phyloP scores from a whole-genome alignment of 2,888 invertebrate species.

The Chrysodeixis includens region DNA sequence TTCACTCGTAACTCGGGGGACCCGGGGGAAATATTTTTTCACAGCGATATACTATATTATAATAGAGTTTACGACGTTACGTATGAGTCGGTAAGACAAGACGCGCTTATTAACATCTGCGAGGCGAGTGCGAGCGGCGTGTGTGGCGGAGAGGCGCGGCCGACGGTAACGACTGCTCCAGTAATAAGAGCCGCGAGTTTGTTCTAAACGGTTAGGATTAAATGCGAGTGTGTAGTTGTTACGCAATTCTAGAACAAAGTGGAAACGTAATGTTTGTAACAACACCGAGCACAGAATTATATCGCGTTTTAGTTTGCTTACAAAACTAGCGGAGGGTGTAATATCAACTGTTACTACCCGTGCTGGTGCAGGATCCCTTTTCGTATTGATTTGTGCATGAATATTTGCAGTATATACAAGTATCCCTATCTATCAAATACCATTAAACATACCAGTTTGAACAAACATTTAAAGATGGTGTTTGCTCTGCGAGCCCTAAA shows the following conservation, averaged over 20 bases:
- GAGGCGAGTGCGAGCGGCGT: conserved; percentile 16
- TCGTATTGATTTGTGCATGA: not conserved
- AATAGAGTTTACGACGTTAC: conserved; percentile 42
- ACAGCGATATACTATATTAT: conserved; percentile 40
- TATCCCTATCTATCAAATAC: too few relatives aligned
- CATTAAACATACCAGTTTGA: too few relatives aligned
- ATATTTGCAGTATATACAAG: too few relatives aligned
- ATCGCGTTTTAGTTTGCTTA: conserved; percentile 1
- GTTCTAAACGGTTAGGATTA: conserved; percentile 15
- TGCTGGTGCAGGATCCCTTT: not conserved
- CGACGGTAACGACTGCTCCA: conserved; percentile 22
- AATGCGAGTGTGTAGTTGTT: conserved; percentile 3
- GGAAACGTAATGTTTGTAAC: not conserved
- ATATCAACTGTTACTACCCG: not conserved
- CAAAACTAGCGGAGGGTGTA: not conserved
- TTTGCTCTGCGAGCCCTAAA: too few relatives aligned
- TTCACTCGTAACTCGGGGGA: conserved; percentile 27
- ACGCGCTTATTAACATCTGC: conserved; percentile 41
- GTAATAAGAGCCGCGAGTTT: conserved; percentile 12
- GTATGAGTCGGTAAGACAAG: conserved; percentile 42
- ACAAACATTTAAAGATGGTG: too few relatives aligned
- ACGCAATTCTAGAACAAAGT: conserved; percentile 4
- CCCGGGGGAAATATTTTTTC: conserved; percentile 48
- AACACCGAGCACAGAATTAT: not conserved
- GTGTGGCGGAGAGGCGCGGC: conserved; percentile 16